A percentile compares a stretch with the other conserved stretches of the same genome.
Conservation (phyloP, 2,797 vertebrate genomes). For the Moxostoma hubbsi region DNA sequence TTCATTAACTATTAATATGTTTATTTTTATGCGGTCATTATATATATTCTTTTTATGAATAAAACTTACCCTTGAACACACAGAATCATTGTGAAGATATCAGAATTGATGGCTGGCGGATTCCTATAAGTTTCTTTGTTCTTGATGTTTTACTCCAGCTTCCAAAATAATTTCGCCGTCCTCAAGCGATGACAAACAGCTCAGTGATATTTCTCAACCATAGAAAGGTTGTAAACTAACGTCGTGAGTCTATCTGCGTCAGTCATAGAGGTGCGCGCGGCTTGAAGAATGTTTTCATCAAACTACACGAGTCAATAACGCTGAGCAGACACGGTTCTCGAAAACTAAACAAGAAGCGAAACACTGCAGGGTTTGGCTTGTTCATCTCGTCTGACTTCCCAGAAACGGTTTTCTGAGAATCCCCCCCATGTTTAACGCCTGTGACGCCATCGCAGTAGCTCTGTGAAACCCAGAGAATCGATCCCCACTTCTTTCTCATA, state of each 20-base stretch:
- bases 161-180: not conserved
- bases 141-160: not conserved
- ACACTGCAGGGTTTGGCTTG: constrained; percentile 70
- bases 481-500: constrained; percentile 4
- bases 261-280: not conserved
- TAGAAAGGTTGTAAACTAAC: not conserved
- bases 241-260: not conserved
- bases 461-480: constrained; percentile 35
- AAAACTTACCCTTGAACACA: constrained; percentile 90
- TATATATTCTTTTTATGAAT: not conserved
- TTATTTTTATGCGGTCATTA: too few relatives aligned
- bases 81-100: constrained; percentile 88
- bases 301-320: not conserved
- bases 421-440: constrained; percentile 68
- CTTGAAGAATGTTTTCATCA: constrained; percentile 3
- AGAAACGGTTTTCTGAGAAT: constrained; percentile 83
- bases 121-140: constrained; percentile 36
- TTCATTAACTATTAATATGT: not conserved
- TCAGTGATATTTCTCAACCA: not conserved
- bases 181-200: not conserved
- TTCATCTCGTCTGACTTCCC: constrained; percentile 76
- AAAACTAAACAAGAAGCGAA: constrained; percentile 37
- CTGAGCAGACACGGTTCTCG: constrained; percentile 16
- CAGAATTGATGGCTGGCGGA: not conserved
- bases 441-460: constrained; percentile 74